A percentile compares a stretch with the other conserved stretches of the same genome.
These are phyloP conservation scores for Bufo gargarizans DNA, from an alignment of 2,113 vertebrate genomes.

Conservation along the genomic window DNA sequence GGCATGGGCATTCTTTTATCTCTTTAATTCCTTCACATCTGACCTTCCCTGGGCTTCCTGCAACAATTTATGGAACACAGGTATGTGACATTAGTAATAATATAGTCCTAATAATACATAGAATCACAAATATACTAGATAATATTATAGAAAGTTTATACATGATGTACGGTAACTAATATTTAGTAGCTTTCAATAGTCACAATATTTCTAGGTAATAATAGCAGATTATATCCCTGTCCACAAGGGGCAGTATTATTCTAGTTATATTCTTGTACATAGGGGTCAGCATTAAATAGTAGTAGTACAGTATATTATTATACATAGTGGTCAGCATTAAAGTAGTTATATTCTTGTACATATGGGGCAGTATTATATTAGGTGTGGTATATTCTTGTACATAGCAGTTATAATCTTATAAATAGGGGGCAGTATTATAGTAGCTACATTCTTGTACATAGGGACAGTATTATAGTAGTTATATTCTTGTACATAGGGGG, in stretches of 20 bases:
- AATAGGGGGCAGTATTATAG: background rate
- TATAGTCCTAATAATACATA: background rate
- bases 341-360: background rate
- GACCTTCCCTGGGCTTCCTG: constrained; percentile 88
- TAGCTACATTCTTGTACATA: background rate
- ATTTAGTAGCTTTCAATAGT: no score
- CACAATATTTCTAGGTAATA: no score
- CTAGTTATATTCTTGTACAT: background rate
- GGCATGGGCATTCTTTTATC: constrained; percentile 89
- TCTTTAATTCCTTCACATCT: constrained; percentile 82
- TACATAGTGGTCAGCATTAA: background rate
- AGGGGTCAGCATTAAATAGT: background rate
- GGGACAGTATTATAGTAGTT: constrained; percentile 2
- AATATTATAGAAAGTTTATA: no score
- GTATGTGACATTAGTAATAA: constrained; percentile 65
- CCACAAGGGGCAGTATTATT: background rate
- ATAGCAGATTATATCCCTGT: no score
- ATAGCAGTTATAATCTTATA: background rate
- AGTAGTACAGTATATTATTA: background rate
- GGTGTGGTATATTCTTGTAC: background rate
- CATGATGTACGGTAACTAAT: no score
- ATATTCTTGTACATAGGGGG: background rate
- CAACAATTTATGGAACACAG: constrained; percentile 87
- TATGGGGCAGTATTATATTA: constrained; percentile 4
- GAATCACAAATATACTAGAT: no score